Evolutionary conservation across 2,888 invertebrate species (phyloP).

Genomic region (Cephus rjabovi): DNA sequence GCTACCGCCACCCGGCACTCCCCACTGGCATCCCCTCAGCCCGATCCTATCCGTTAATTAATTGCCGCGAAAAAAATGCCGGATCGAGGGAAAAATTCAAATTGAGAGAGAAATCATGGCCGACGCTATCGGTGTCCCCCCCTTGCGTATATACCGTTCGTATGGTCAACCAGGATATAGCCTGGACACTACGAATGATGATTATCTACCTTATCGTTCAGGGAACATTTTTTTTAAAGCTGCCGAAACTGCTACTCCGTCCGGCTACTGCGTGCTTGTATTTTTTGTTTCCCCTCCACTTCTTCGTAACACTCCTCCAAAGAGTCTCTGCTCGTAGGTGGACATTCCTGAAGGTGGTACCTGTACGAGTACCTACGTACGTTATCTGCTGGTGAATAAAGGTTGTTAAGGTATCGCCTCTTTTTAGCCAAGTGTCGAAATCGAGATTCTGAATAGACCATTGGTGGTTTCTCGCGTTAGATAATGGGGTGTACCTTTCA

Average conservation of each 20-base stretch:
- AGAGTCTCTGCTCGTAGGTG: neutral
- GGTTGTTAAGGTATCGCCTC: neutral
- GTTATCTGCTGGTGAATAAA: neutral
- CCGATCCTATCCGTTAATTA: slow-evolving; percentile 50
- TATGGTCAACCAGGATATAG: neutral
- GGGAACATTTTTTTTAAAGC: neutral
- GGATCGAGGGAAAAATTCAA: slow-evolving; percentile 19
- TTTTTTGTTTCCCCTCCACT: neutral
- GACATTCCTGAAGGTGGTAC: neutral
- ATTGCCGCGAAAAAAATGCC: slow-evolving; percentile 33
- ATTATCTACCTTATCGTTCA: neutral
- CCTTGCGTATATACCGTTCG: neutral
- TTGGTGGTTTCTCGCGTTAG: neutral
- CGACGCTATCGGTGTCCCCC: neutral
- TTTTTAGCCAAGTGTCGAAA: neutral
- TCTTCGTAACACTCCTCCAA: neutral
- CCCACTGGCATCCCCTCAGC: slow-evolving; percentile 10
- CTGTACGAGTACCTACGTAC: neutral
- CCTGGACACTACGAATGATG: neutral
- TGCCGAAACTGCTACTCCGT: neutral
- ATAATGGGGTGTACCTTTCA: slow-evolving; percentile 4
- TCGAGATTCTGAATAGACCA: neutral
- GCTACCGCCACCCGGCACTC: neutral
- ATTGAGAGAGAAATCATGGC: slow-evolving; percentile 35
- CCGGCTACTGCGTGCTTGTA: neutral